Base-by-base conservation (phyloP, 2,797 vertebrate species). In the Cryptoprocta ferox region DNA sequence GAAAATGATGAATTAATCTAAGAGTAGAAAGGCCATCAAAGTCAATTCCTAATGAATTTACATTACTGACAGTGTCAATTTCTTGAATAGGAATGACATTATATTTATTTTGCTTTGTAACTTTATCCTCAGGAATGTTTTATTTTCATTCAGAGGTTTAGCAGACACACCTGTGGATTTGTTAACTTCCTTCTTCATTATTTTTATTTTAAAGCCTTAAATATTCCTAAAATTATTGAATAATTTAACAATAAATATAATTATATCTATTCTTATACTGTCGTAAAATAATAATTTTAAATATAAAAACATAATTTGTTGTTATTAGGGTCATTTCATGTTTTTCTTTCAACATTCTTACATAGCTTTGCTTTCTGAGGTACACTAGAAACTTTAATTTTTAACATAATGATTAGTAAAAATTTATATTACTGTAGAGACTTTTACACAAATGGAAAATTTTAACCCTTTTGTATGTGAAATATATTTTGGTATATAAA, bases 1-100 rank as follows among this genome's bases (percentile, higher is more conserved):
- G 70, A 90, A 97, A 95, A 94, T 87, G 88, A 96, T 73, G 53
- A 95, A 97, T 97, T 97, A 92, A 90, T 96, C 76, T 81, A 6
- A 95, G 94, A 96, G 81, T 82, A 24, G 76, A 96, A 95, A 97
- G 90, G 71, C 66, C 87, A 81, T 95, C 92, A 82, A 91, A 96
- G 66, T 89, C 84, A 94, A 76, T 66, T 95, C 35, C 61, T 97
- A 97, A 95, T 96, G 89, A 93, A 92, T 97, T 95, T 68, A 35
- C 68, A 65, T 92, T 89, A 39, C 61, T n/a, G 45, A 94, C 16
- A 32, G 26, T 80, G 45, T 81, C 50, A 7, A 79, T 48, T 76
- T 73, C n/a, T 78, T 21, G 32, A 78, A 30, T 45, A 30, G 30
- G 10, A 87, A 83, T 48, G 84, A 24, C 30, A 75, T 82, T 66